Evolutionary conservation across 1,140 invertebrate genomes (phyloP), one percentile per base, ranked within the genome.

Genomic region (Arctopsyche grandis): DNA sequence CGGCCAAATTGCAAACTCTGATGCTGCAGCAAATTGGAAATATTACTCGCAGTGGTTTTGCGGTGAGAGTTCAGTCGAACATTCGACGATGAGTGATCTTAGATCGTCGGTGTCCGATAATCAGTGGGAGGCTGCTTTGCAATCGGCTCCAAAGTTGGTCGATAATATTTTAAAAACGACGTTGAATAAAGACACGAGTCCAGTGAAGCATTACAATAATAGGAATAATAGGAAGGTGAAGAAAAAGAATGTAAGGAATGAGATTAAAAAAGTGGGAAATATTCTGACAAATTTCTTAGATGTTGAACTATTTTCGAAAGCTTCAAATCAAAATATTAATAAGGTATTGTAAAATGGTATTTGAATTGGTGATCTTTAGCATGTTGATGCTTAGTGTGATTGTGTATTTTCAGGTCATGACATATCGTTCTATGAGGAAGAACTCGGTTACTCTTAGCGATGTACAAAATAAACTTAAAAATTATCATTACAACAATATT

Each of bases 191-290:
- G 14, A 16, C 5, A 56, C 14, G 14, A 56, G 19, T 16, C 19
- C 10, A 10, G 19, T 69, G 5, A 5, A 29, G 16, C n/a, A n/a
- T n/a, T 14, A 38, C 29, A 10, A 29, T 5, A 29, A 5, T 38
- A 24, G 29, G 14, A 14, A 43, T 69, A 7, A n/a, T 1, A 69
- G 5, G 26, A 29, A 12, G 46, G 4, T 21, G 10, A 73, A 73
- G 38, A 46, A 73, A 22, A 46, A 21, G 16, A 16, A 10, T 43
- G 22, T 12, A 7, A 73, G 21, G 9, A 73, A 73, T 46, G 7
- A 44, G 0, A 48, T 73, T 9, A 73, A 73, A 73, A 73, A 48
- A 22, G 38, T 19, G 5, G 69, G 69, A 46, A 73, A 29, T 16
- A 44, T 46, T 14, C 12, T 73, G 14, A 46, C 46, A 3, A 10